Percentiles rank a stretch among this genome's conserved stretches.
Conservation (phyloP, 1,140 invertebrate genomes). For the Drosophila kikkawai region DNA sequence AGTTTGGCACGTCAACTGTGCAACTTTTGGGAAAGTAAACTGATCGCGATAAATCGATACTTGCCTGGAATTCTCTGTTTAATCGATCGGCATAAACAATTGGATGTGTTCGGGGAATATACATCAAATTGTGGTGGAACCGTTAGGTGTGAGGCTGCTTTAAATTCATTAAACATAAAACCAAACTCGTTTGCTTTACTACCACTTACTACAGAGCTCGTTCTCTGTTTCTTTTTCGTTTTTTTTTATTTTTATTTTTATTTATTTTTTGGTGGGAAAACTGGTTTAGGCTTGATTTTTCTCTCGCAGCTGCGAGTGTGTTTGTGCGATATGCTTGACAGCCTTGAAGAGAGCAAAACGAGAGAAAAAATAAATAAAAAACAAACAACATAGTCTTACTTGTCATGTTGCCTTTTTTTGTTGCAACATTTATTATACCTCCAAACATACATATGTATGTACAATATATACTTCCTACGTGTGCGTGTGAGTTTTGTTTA, state of each 20-base stretch:
- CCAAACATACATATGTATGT: constrained; percentile 9
- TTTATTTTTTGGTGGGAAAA: constrained; percentile 28
- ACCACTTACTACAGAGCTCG: constrained; percentile 46
- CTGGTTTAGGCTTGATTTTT: constrained; percentile 58
- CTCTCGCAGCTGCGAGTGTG: constrained; percentile 20
- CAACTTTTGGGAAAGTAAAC: constrained; percentile 45
- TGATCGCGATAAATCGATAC: constrained; percentile 43
- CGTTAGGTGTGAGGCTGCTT: constrained; percentile 46
- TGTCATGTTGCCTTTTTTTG: constrained; percentile 42
- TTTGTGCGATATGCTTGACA: constrained; percentile 49
- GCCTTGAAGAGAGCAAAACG: constrained; percentile 69
- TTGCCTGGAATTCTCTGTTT: constrained; percentile 20
- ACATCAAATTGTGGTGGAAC: constrained; percentile 15
- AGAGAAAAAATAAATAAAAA: constrained; percentile 42
- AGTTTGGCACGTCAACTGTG: constrained; percentile 25
- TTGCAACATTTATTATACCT: constrained; percentile 53
- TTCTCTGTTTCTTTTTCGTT: constrained; percentile 14
- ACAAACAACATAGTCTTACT: constrained; percentile 39
- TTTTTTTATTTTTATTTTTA: constrained; percentile 5
- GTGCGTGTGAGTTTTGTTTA: constrained; percentile 26
- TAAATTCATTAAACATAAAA: constrained; percentile 50
- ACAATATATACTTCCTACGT: constrained; percentile 7
- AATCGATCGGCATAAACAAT: constrained; percentile 43
- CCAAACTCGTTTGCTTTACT: constrained; percentile 66
- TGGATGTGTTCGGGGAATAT: constrained; percentile 24